Evolutionary conservation across 1,140 invertebrate genomes (phyloP), one percentile per base, ranked within the genome.

Genomic region (Solenopsis invicta): DNA sequence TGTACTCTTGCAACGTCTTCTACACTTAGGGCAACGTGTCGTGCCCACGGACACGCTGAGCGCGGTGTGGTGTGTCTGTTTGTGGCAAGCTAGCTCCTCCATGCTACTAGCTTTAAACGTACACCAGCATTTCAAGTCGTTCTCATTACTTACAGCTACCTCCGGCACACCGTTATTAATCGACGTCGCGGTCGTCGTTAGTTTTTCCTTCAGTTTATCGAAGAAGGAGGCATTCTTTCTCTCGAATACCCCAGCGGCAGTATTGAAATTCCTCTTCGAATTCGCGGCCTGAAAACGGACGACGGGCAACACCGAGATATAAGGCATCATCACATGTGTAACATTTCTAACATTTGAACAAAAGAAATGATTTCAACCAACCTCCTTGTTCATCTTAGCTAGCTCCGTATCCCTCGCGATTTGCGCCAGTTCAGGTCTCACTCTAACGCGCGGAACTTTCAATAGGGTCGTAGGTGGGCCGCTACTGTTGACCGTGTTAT

Each of bases 11-110:
- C 98, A 98, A 86, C 97, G 96, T 92, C 98, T 97, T 78, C 98
- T 96, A 92, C 98, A 98, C 91, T 97, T 97, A 93, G 98, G 97
- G 93, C 98, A 98, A 69, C 98, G 96, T n/a, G 97, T 97, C 12
- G 97, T 97, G n/a, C 97, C 96, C 81, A 96, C 95, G 71, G 94
- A 94, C 69, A 95, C 94, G 86, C 94, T 95, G 67, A 95, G 89
- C 75, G 94, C 94, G 29, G 94, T 94, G 75, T 94, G 94, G 78
- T 95, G 94, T 16, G 94, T 95, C 78, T 93, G 93, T 90, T 92
- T 94, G 87, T 95, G 94, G 69, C 87, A 92, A 76, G 93, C 87
- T 86, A 95, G 85, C 78, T 95, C 94, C 72, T 94, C 94, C 67
- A 87, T 74, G 82, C 91, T 93, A 75, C 88, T 88, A 48, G 94